A percentile compares a stretch with the other conserved stretches of the same genome.
Conservation (phyloP, 2,113 vertebrate species). For the Chunga burmeisteri region DNA sequence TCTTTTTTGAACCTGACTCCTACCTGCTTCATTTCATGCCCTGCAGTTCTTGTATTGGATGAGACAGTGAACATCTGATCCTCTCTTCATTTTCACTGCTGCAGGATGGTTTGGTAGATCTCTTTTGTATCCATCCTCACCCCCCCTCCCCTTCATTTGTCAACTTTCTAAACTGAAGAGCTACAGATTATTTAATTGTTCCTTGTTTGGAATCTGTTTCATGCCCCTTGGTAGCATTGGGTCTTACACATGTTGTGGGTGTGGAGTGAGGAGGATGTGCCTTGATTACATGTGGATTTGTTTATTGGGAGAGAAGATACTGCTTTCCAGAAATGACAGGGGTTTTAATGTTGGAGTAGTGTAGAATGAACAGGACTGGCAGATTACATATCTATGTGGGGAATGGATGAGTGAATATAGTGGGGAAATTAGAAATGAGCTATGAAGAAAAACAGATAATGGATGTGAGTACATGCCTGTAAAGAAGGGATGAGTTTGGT, state of each 20-base stretch:
- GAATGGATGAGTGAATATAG: not conserved
- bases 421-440: not conserved
- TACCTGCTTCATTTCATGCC: not conserved
- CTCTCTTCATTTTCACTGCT: not conserved
- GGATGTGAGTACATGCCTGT: not conserved
- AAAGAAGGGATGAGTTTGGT: not conserved
- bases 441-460: not conserved
- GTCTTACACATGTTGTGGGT: fast-evolving
- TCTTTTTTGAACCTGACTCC: not conserved
- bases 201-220: not conserved
- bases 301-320: not conserved
- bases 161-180: not conserved
- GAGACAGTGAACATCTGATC: not conserved
- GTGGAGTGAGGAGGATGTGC: not conserved
- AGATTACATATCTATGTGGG: not conserved
- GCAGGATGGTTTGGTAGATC: not conserved
- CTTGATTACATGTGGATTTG: not conserved
- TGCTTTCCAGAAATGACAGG: not conserved
- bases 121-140: not conserved
- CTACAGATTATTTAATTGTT: not conserved
- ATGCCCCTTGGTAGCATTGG: not conserved
- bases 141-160: not conserved
- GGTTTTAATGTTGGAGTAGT: not conserved
- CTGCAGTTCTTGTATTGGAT: not conserved
- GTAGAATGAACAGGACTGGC: not conserved